Percentiles rank a stretch among this genome's conserved stretches.
Conservation (phyloP, 2,113 vertebrate species). For the Calyptommatus sinebrachiatus region DNA sequence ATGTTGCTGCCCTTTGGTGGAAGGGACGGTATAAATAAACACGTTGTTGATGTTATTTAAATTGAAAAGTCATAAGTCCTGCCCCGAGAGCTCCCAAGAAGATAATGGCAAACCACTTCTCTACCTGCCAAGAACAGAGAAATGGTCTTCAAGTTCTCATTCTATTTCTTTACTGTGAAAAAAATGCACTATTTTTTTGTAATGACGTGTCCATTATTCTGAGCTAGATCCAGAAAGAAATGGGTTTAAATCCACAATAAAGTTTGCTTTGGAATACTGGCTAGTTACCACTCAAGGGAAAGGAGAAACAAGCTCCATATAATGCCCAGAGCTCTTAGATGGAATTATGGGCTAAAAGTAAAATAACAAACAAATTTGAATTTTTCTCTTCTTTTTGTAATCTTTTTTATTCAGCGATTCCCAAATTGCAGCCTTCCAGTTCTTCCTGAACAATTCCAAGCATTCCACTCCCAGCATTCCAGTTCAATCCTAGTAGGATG, state of each 20-base stretch:
- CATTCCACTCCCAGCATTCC: too few relatives aligned
- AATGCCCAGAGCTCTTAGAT: background rate
- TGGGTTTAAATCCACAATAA: background rate
- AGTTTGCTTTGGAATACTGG: background rate
- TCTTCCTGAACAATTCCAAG: too few relatives aligned
- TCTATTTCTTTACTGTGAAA: background rate
- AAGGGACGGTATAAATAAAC: too few relatives aligned
- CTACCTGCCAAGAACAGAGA: too few relatives aligned
- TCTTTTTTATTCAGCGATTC: background rate
- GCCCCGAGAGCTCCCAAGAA: too few relatives aligned
- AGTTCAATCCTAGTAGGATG: too few relatives aligned
- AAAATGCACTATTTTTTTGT: background rate
- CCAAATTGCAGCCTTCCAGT: too few relatives aligned
- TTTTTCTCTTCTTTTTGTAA: background rate
- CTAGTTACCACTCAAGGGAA: background rate
- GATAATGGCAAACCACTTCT: too few relatives aligned
- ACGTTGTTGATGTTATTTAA: too few relatives aligned
- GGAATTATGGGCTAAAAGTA: background rate
- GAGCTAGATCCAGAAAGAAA: background rate
- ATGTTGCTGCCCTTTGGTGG: too few relatives aligned
- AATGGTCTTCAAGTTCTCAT: background rate
- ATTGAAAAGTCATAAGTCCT: too few relatives aligned
- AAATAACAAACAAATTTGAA: background rate
- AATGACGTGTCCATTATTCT: background rate
- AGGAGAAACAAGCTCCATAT: too few relatives aligned